A percentile compares a stretch with the other conserved stretches of the same genome.
These are phyloP conservation scores for Loripinus fragilis DNA, from an alignment of 2,888 invertebrate genomes.

Conservation along the genomic window DNA sequence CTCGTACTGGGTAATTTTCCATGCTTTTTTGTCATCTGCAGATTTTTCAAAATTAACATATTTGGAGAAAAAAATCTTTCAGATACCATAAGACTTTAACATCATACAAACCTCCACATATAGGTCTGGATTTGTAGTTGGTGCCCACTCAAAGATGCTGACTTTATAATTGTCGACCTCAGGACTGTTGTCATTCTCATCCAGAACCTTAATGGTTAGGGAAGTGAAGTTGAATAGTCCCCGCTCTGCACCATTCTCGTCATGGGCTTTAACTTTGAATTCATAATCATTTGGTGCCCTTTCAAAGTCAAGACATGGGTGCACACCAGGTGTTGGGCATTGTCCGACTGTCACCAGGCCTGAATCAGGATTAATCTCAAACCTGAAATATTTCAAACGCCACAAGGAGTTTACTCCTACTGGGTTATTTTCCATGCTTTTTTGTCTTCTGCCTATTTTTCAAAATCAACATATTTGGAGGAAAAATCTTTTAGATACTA, in stretches of 20 bases:
- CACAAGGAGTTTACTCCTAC: no score
- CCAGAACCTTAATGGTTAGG: slow-evolving; percentile 66
- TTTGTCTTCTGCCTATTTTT: no score
- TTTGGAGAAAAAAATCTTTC: no score
- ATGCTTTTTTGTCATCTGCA: no score
- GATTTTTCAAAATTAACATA: no score
- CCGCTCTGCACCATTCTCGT: background rate
- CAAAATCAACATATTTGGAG: no score
- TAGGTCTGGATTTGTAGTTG: slow-evolving; percentile 88
- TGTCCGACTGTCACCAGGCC: slow-evolving; percentile 92
- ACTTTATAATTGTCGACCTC: slow-evolving; percentile 81
- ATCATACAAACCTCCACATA: slow-evolving; percentile 89
- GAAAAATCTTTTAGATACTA: no score
- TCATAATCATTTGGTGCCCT: slow-evolving; percentile 8
- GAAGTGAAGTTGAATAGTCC: slow-evolving; percentile 16
- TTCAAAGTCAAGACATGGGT: slow-evolving; percentile 88
- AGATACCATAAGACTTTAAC: no score
- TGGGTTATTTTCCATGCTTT: no score
- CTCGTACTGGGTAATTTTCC: no score
- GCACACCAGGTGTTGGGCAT: slow-evolving; percentile 61
- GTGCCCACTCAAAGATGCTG: slow-evolving; percentile 71
- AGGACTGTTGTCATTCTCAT: slow-evolving; percentile 85
- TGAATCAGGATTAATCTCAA: slow-evolving; percentile 91
- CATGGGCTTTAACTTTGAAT: slow-evolving; percentile 19
- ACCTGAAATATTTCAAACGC: slow-evolving; percentile 85